phyloP scores from a whole-genome alignment of 1,140 invertebrate genomes.

The Penaeus vannamei region DNA sequence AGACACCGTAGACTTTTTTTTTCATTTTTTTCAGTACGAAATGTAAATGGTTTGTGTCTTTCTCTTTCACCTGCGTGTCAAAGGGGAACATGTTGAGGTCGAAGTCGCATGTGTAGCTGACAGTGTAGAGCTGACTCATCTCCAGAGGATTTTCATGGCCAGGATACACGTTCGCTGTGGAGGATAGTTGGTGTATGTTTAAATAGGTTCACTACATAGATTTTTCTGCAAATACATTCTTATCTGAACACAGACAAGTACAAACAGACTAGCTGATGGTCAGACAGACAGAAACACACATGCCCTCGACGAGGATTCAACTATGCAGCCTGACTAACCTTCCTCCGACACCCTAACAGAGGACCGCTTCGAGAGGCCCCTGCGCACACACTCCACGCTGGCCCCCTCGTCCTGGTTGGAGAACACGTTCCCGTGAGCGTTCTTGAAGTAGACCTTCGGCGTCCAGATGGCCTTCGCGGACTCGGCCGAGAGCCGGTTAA shows the following conservation, averaged over 20 bases:
- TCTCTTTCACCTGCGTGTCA: background rate
- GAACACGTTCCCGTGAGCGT: constrained; percentile 56
- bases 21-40: background rate
- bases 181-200: background rate
- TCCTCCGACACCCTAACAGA: constrained; percentile 45
- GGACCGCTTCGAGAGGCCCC: constrained; percentile 21
- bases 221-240: too few relatives aligned
- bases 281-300: too few relatives aligned
- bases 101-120: background rate
- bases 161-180: background rate
- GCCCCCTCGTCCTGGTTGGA: constrained; percentile 49
- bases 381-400: constrained; percentile 43
- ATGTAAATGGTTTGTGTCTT: too few relatives aligned
- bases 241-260: background rate
- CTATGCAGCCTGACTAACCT: constrained; percentile 25
- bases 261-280: too few relatives aligned
- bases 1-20: too few relatives aligned
- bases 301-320: too few relatives aligned
- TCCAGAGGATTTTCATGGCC: background rate
- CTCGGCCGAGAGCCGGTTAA: constrained; percentile 51
- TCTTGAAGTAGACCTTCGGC: constrained; percentile 56
- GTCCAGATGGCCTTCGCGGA: constrained; percentile 47
- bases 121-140: constrained; percentile 9
- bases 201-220: background rate
- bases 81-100: constrained; percentile 5